Conservation (phyloP, 2,888 invertebrate genomes). For the Drosophila flavopinicola region DNA sequence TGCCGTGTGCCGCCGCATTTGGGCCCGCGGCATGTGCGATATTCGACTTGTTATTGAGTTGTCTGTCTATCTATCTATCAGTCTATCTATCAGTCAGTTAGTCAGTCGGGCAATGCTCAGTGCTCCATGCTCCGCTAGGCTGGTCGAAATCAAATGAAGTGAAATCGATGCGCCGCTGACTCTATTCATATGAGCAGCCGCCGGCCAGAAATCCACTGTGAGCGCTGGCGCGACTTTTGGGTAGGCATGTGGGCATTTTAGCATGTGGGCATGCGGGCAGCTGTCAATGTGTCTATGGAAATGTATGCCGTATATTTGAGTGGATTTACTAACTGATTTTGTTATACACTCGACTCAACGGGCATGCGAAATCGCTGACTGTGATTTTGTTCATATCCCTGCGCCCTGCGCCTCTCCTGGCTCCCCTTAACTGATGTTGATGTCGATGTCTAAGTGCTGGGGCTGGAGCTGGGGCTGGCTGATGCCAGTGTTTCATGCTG, state of each 20-base stretch:
- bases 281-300: conserved; percentile 81
- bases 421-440: too few relatives aligned
- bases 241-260: conserved; percentile 8
- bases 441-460: conserved; percentile 49
- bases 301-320: conserved; percentile 74
- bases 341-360: conserved; percentile 63
- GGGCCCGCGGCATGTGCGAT: conserved; percentile 53
- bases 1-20: conserved; percentile 33
- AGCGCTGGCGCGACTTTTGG: conserved; percentile 31
- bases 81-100: conserved; percentile 25
- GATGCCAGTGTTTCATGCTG: conserved; percentile 65
- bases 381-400: conserved; percentile 46
- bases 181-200: conserved; percentile 74
- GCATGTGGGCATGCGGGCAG: conserved; percentile 66
- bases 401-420: conserved; percentile 17
- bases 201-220: conserved; percentile 40
- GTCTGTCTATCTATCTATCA: conserved; percentile 59
- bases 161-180: conserved; percentile 78
- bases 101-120: conserved; percentile 27
- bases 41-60: conserved; percentile 70
- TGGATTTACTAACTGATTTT: conserved; percentile 80
- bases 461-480: conserved; percentile 34
- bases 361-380: conserved; percentile 57
- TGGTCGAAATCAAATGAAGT: conserved; percentile 77
- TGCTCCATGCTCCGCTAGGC: conserved; percentile 32